phyloP scores from a whole-genome alignment of 2,888 invertebrate genomes.

The Dynastes grantii region DNA sequence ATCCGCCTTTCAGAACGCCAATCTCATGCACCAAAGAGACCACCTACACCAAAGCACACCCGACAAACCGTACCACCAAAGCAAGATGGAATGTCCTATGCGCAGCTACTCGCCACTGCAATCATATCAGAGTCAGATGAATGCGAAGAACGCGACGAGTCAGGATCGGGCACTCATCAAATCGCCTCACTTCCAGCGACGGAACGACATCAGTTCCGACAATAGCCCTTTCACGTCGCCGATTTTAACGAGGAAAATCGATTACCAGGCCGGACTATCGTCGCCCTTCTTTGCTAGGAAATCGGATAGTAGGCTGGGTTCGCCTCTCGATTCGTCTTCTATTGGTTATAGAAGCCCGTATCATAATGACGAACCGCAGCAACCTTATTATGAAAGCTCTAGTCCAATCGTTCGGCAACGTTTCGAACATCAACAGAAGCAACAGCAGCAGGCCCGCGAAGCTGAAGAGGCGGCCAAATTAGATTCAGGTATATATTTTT shows the following conservation, averaged over 20 bases:
- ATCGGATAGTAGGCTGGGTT: slow-evolving; percentile 65
- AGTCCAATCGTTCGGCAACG: slow-evolving; percentile 85
- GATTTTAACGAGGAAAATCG: slow-evolving; percentile 50
- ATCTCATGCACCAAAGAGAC: slow-evolving; percentile 56
- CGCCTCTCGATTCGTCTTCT: slow-evolving; percentile 66
- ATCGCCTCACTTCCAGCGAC: slow-evolving; percentile 20
- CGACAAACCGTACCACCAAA: slow-evolving; percentile 56
- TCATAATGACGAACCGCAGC: slow-evolving; percentile 54
- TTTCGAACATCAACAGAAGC: slow-evolving; percentile 86
- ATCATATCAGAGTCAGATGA: slow-evolving; percentile 64
- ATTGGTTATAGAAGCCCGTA: slow-evolving; percentile 63
- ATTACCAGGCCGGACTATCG: slow-evolving; percentile 43
- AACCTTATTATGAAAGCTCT: slow-evolving; percentile 75
- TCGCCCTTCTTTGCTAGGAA: slow-evolving; percentile 61
- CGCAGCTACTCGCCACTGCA: slow-evolving; percentile 65
- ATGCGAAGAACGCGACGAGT: slow-evolving; percentile 49
- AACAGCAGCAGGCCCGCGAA: slow-evolving; percentile 74
- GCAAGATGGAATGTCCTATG: slow-evolving; percentile 53
- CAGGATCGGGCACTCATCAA: slow-evolving; percentile 27
- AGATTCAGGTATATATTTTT: slow-evolving; percentile 57
- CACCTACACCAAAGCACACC: slow-evolving; percentile 61
- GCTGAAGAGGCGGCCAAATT: slow-evolving; percentile 65
- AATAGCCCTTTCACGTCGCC: slow-evolving; percentile 52
- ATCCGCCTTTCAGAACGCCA: slow-evolving; percentile 62
- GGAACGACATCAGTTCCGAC: slow-evolving; percentile 39